A percentile compares a stretch with the other conserved stretches of the same genome.
These are phyloP conservation scores for Pharmacophagus antenor DNA, from an alignment of 2,888 invertebrate species.

Conservation along the genomic window DNA sequence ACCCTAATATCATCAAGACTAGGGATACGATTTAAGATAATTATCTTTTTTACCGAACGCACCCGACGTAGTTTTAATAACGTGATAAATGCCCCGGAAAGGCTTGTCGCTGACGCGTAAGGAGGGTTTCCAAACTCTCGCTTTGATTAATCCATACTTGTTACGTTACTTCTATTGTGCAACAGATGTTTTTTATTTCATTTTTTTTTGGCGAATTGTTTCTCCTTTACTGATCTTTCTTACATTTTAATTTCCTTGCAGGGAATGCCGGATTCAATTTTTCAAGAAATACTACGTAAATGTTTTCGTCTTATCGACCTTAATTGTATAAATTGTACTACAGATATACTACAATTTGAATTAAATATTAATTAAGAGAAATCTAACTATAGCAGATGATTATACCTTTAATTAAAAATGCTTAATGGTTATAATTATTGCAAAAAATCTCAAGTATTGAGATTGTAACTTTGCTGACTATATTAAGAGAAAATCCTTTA, in stretches of 20 bases:
- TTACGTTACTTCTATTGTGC: slow-evolving; percentile 61
- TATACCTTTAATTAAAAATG: too few relatives aligned
- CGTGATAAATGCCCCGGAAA: slow-evolving; percentile 79
- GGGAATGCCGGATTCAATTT: background rate
- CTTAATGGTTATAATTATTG: too few relatives aligned
- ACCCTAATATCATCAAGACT: slow-evolving; percentile 63
- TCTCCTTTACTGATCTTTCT: slow-evolving; percentile 17
- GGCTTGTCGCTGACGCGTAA: slow-evolving; percentile 76
- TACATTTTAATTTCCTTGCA: background rate
- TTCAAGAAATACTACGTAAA: background rate
- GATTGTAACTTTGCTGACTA: too few relatives aligned
- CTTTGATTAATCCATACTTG: slow-evolving; percentile 67
- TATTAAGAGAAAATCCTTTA: too few relatives aligned
- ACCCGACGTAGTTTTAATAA: slow-evolving; percentile 75
- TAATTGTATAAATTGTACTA: too few relatives aligned
- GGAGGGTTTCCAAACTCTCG: slow-evolving; percentile 52
- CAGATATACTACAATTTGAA: too few relatives aligned
- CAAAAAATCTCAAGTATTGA: too few relatives aligned
- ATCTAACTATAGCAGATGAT: too few relatives aligned
- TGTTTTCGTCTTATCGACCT: background rate
- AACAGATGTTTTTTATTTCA: slow-evolving; percentile 75
- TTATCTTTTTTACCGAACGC: slow-evolving; percentile 78
- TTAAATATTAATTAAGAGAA: too few relatives aligned
- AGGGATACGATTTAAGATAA: slow-evolving; percentile 75
- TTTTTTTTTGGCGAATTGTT: slow-evolving; percentile 47